Conservation (phyloP, 2,113 vertebrate species). For the Xyrauchen texanus region DNA sequence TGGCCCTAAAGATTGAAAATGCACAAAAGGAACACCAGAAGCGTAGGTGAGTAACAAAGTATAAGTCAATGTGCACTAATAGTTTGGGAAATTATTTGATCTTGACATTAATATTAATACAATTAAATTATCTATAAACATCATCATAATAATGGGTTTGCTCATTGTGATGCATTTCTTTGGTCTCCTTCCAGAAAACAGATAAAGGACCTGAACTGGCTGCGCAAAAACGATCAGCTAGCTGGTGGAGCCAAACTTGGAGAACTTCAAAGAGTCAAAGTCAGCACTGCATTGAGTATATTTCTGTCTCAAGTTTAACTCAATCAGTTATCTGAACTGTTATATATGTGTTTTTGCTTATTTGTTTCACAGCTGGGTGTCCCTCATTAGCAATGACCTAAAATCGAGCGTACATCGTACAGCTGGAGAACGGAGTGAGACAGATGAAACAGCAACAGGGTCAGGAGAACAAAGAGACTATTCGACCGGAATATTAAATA, state of each 20-base stretch:
- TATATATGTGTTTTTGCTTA: neutral
- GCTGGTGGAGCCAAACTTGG: slow-evolving; percentile 90
- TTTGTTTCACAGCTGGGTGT: slow-evolving; percentile 86
- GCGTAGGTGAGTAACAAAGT: slow-evolving; percentile 78
- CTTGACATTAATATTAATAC: too few relatives aligned
- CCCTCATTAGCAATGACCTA: slow-evolving; percentile 98
- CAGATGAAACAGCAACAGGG: slow-evolving; percentile 90
- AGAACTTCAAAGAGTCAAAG: slow-evolving; percentile 97
- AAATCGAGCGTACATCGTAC: slow-evolving; percentile 95
- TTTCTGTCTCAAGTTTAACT: neutral
- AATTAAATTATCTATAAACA: too few relatives aligned
- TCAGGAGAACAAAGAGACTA: slow-evolving; percentile 97
- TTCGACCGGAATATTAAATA: slow-evolving; percentile 88
- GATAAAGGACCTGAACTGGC: slow-evolving; percentile 98
- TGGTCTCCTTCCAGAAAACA: slow-evolving; percentile 79
- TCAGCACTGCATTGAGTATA: slow-evolving; percentile 68
- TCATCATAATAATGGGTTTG: too few relatives aligned
- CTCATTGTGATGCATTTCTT: too few relatives aligned
- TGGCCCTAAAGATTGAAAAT: slow-evolving; percentile 95
- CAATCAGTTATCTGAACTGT: neutral
- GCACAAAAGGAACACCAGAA: slow-evolving; percentile 97
- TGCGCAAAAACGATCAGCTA: slow-evolving; percentile 95
- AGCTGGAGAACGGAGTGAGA: slow-evolving; percentile 90
- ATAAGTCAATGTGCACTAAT: neutral
- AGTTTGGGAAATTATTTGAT: too few relatives aligned